Percentiles rank a stretch among this genome's conserved stretches.
phyloP scores from a whole-genome alignment of 2,888 invertebrate species.

The Venusia cambrica region DNA sequence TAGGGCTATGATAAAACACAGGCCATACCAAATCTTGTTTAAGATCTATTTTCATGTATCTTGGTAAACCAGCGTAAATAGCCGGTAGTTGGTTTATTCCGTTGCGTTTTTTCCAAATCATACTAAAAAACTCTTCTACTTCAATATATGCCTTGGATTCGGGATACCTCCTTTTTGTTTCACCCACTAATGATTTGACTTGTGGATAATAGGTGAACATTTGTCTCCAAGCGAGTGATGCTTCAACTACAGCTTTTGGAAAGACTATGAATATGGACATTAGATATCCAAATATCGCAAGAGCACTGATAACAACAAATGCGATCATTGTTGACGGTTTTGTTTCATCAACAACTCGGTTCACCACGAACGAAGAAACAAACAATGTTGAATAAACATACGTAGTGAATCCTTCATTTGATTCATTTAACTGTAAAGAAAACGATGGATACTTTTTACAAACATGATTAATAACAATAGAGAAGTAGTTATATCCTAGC shows the following conservation, averaged over 20 bases:
- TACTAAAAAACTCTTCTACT: conserved; percentile 50
- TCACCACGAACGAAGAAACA: conserved; percentile 40
- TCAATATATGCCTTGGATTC: conserved; percentile 36
- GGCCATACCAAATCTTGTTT: conserved; percentile 58
- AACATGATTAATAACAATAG: no score
- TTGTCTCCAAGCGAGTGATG: no score
- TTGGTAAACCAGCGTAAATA: conserved; percentile 45
- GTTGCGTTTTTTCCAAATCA: conserved; percentile 55
- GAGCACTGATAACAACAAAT: conserved; percentile 35
- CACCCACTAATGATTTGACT: conserved; percentile 46
- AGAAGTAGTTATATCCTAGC: no score
- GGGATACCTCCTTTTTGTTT: conserved; percentile 55
- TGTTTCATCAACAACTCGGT: conserved; percentile 38
- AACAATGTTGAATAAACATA: conserved; percentile 46
- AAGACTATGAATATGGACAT: conserved; percentile 41
- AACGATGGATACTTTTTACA: no score
- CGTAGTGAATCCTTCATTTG: conserved; percentile 33
- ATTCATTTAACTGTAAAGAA: conserved; percentile 47
- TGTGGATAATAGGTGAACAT: conserved; percentile 41
- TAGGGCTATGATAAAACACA: conserved; percentile 60
- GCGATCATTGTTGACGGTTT: conserved; percentile 48
- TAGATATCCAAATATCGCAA: conserved; percentile 44
- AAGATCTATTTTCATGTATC: conserved; percentile 52
- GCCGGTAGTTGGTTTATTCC: conserved; percentile 55
- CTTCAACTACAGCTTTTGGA: conserved; percentile 58